Percentiles rank a stretch among this genome's conserved stretches.
Evolutionary conservation across 2,113 vertebrate species (phyloP).

Genomic region (Oryzias melastigma): DNA sequence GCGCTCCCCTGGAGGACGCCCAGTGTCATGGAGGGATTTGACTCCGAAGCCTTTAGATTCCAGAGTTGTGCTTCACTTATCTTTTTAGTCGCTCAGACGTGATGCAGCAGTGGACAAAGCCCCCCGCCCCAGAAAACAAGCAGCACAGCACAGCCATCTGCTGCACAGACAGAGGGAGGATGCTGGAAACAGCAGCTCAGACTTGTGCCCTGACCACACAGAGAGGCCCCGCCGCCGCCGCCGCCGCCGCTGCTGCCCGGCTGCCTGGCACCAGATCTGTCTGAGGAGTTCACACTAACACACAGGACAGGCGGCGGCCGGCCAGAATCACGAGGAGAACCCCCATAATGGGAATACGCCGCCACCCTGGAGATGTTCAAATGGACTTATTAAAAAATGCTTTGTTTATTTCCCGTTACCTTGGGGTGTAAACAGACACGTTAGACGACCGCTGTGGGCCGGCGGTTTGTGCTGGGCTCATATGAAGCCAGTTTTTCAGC

Average conservation of each 20-base stretch:
- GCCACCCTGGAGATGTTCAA: no score
- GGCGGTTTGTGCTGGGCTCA: no score
- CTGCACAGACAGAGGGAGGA: slow-evolving; percentile 49
- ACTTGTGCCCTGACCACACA: slow-evolving; percentile 62
- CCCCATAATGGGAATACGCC: no score
- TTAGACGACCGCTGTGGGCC: no score
- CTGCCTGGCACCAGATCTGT: slow-evolving; percentile 63
- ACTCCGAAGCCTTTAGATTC: slow-evolving; percentile 3
- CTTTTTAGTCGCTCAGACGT: slow-evolving; percentile 23
- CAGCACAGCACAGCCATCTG: slow-evolving; percentile 57
- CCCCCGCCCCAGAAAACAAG: slow-evolving; percentile 49
- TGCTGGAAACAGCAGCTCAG: slow-evolving; percentile 65
- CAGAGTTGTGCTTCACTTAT: slow-evolving; percentile 32
- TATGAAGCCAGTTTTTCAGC: no score
- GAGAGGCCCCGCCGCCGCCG: slow-evolving; percentile 46
- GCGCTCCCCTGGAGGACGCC: slow-evolving; percentile 43
- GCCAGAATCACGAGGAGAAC: slow-evolving; percentile 25
- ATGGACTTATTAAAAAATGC: no score
- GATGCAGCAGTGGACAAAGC: slow-evolving; percentile 37
- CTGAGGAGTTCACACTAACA: slow-evolving; percentile 34
- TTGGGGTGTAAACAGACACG: no score
- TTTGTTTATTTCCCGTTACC: no score
- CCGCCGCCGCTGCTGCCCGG: slow-evolving; percentile 49
- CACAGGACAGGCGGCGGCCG: neutral
- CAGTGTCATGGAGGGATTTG: slow-evolving; percentile 36